phyloP scores from a whole-genome alignment of 2,888 invertebrate genomes.

The Aspidapion aeneum region DNA sequence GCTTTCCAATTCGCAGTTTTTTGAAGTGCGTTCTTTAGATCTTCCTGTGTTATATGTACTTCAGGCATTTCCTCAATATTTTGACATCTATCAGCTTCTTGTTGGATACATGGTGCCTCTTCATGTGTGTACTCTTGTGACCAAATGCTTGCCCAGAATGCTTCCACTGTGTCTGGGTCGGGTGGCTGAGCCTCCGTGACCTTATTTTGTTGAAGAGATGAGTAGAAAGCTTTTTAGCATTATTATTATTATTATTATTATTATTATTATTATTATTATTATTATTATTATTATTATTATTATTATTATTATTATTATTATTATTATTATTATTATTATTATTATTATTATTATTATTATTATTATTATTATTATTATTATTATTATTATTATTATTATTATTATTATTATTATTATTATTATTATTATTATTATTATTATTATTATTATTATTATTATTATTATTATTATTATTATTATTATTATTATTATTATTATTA shows the following conservation, averaged over 20 bases:
- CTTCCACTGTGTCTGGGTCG: too few relatives aligned
- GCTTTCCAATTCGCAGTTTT: too few relatives aligned
- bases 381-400: slow-evolving; percentile 9
- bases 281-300: background rate
- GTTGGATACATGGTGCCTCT: too few relatives aligned
- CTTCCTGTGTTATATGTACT: too few relatives aligned
- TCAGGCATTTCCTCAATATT: too few relatives aligned
- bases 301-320: background rate
- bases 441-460: slow-evolving; percentile 9
- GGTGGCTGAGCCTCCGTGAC: too few relatives aligned
- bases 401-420: slow-evolving; percentile 9
- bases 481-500: slow-evolving; percentile 9
- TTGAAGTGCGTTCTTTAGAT: too few relatives aligned
- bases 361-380: slow-evolving; percentile 9
- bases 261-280: background rate
- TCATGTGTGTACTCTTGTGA: too few relatives aligned
- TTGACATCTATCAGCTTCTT: too few relatives aligned
- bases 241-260: background rate
- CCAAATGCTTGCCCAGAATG: too few relatives aligned
- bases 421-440: slow-evolving; percentile 9
- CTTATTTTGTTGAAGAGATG: too few relatives aligned
- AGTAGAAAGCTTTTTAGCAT: too few relatives aligned
- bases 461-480: slow-evolving; percentile 9
- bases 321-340: slow-evolving; percentile 8
- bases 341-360: slow-evolving; percentile 9